phyloP scores from a whole-genome alignment of 2,888 invertebrate species.

The Cantharis rufa region DNA sequence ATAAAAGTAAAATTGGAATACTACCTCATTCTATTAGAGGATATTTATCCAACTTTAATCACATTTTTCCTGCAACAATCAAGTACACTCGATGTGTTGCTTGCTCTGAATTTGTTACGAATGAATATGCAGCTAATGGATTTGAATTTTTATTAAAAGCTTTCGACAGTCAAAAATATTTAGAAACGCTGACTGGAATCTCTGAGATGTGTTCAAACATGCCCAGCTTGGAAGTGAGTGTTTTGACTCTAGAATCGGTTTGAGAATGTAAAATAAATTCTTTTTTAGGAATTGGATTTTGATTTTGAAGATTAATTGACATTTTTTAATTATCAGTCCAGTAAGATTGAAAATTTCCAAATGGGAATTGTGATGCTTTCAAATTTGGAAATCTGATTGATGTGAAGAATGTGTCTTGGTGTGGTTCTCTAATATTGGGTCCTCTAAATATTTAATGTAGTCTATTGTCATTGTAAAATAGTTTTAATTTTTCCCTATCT shows the following conservation, averaged over 20 bases:
- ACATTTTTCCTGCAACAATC: conserved; percentile 80
- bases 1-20: conserved; percentile 74
- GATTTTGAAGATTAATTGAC: neutral
- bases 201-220: conserved; percentile 61
- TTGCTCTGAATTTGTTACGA: conserved; percentile 72
- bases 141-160: conserved; percentile 77
- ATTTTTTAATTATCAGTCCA: no score
- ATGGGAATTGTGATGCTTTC: no score
- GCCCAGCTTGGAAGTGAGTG: conserved; percentile 28
- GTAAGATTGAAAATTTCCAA: no score
- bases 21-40: conserved; percentile 94
- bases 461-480: no score
- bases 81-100: conserved; percentile 92
- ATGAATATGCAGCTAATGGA: conserved; percentile 60
- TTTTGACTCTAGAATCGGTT: neutral
- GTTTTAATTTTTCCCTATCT: no score
- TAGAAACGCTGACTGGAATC: conserved; percentile 87
- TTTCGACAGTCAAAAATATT: conserved; percentile 77
- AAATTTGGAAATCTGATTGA: no score
- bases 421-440: no score
- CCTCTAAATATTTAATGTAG: no score
- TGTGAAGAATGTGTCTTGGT: no score
- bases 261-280: neutral
- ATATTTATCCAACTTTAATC: conserved; percentile 81
- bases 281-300: conserved; percentile 27